Evolutionary conservation across 2,888 invertebrate genomes (phyloP).

Genomic region (Siphlonurus alternatus): DNA sequence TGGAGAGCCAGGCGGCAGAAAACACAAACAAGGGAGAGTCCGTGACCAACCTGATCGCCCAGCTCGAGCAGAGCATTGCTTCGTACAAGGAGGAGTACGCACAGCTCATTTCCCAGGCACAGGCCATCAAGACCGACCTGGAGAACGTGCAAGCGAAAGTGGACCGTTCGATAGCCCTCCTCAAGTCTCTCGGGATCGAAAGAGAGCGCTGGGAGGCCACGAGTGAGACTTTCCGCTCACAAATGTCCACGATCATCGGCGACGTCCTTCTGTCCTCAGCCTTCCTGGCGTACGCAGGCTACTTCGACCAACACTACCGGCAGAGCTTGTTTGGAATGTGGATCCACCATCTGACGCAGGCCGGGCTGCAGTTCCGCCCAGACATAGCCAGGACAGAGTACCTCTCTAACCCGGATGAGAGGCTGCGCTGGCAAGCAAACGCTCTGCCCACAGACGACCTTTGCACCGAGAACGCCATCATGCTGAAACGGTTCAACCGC

Average conservation of each 20-base stretch:
- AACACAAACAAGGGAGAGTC: conserved; percentile 87
- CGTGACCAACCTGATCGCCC: conserved; percentile 72
- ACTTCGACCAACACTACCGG: conserved; percentile 89
- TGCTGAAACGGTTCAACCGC: conserved; percentile 90
- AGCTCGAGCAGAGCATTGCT: conserved; percentile 87
- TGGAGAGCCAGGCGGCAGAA: conserved; percentile 83
- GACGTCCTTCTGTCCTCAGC: conserved; percentile 93
- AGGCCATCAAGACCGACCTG: conserved; percentile 94
- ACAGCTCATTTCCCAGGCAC: conserved; percentile 94
- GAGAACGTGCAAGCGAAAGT: conserved; percentile 97
- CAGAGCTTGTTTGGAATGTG: conserved; percentile 91
- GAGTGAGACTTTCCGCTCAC: conserved; percentile 94
- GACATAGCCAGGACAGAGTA: conserved; percentile 98
- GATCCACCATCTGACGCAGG: conserved; percentile 84
- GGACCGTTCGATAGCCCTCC: conserved; percentile 85
- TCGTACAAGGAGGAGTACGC: conserved; percentile 99
- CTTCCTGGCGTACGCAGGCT: conserved; percentile 95
- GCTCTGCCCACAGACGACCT: conserved; percentile 93
- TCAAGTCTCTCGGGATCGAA: conserved; percentile 91
- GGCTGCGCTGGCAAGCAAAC: conserved; percentile 94
- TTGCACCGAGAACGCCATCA: conserved; percentile 98
- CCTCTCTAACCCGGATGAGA: conserved; percentile 94
- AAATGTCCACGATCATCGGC: conserved; percentile 98
- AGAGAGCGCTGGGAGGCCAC: conserved; percentile 95
- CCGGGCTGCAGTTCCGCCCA: conserved; percentile 75